Percentiles rank a stretch among this genome's conserved stretches.
Conservation (phyloP, 2,113 vertebrate species). For the Benitochromis conjunctus region DNA sequence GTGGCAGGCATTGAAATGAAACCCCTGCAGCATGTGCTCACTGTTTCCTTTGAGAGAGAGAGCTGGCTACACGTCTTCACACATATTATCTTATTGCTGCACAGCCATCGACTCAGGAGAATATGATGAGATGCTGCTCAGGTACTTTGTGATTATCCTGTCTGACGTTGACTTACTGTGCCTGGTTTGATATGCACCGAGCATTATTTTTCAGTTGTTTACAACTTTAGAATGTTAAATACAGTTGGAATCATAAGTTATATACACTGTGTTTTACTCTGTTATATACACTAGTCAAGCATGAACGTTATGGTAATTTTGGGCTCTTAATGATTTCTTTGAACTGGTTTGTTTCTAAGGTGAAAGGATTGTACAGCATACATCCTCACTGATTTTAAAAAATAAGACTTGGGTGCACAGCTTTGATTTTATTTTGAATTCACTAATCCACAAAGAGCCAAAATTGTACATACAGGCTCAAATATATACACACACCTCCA, state of each 20-base stretch:
- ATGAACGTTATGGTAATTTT: not conserved
- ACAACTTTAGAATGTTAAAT: not conserved
- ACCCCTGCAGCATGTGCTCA: slow-evolving; percentile 45
- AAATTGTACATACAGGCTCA: not conserved
- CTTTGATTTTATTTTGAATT: not conserved
- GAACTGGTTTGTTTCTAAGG: not conserved
- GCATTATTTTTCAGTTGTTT: not conserved
- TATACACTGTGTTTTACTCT: not conserved
- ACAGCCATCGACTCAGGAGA: slow-evolving; percentile 27
- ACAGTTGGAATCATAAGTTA: not conserved
- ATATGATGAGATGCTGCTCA: slow-evolving; percentile 6
- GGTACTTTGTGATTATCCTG: slow-evolving; percentile 4
- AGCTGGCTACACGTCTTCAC: slow-evolving; percentile 8
- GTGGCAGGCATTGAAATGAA: slow-evolving; percentile 59
- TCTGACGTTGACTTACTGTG: not conserved
- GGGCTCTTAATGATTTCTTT: not conserved
- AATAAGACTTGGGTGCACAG: not conserved
- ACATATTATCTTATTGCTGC: slow-evolving; percentile 54
- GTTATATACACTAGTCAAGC: not conserved
- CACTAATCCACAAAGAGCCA: not conserved
- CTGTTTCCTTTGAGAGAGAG: slow-evolving; percentile 21
- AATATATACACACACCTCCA: not conserved
- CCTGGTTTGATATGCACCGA: not conserved
- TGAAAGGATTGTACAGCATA: not conserved
- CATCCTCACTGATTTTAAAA: not conserved